A percentile compares a stretch with the other conserved stretches of the same genome.
Conservation (phyloP, 2,888 invertebrate species). For the Teinopalpus imperialis region DNA sequence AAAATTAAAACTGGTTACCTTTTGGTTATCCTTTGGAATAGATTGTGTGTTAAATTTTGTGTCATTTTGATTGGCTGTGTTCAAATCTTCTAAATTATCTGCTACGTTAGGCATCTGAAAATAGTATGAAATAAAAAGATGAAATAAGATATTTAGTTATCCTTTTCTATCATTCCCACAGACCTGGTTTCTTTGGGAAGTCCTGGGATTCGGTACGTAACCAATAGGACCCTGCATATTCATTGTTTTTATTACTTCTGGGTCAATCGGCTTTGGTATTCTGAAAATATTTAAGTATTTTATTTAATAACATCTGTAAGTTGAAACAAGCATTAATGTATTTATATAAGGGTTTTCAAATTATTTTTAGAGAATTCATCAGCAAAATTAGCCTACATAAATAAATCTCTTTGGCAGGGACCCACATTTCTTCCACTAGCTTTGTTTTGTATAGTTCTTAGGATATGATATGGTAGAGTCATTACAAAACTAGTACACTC, state of each 20-base stretch:
- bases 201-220: slow-evolving; percentile 95
- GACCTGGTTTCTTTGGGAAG: slow-evolving; percentile 91
- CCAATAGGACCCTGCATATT: slow-evolving; percentile 98
- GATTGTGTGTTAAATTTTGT: slow-evolving; percentile 69
- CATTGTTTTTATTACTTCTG: slow-evolving; percentile 92
- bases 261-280: slow-evolving; percentile 91
- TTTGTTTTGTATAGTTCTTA: too few species aligned
- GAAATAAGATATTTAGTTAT: slow-evolving; percentile 20
- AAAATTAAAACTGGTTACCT: too few species aligned
- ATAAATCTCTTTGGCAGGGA: too few species aligned
- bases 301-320: too few species aligned
- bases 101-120: slow-evolving; percentile 84
- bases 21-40: slow-evolving; percentile 93
- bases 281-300: slow-evolving; percentile 65
- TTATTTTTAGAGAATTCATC: too few species aligned
- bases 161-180: slow-evolving; percentile 4
- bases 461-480: too few species aligned
- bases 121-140: neutral
- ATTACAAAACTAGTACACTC: too few species aligned
- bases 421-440: too few species aligned
- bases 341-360: too few species aligned
- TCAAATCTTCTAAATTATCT: slow-evolving; percentile 76
- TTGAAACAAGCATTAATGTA: too few species aligned
- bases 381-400: too few species aligned
- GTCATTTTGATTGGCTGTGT: slow-evolving; percentile 61